A percentile compares a stretch with the other conserved stretches of the same genome.
phyloP scores from a whole-genome alignment of 2,113 vertebrate genomes.

The Mohoua ochrocephala region DNA sequence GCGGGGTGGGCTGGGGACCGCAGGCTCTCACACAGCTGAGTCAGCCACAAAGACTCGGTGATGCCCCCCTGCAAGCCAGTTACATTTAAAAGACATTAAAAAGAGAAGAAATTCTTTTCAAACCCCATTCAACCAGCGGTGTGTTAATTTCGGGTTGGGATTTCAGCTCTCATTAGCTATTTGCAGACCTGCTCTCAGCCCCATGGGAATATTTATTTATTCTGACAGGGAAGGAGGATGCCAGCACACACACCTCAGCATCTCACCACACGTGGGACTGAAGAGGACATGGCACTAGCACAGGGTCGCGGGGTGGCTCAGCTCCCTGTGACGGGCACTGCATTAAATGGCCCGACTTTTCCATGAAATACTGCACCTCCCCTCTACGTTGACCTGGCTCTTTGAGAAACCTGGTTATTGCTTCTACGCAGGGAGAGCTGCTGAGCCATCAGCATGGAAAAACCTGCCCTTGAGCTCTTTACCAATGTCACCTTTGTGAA shows the following conservation, averaged over 20 bases:
- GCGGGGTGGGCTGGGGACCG: accelerated
- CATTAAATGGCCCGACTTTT: background rate
- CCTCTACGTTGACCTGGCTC: background rate
- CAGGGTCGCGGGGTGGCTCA: background rate
- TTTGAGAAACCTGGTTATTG: background rate
- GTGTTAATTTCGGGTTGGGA: background rate
- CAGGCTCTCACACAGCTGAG: background rate
- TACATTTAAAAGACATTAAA: background rate
- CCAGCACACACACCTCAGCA: background rate
- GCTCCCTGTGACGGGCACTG: background rate
- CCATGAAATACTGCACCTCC: background rate
- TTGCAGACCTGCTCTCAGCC: background rate
- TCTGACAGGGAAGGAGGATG: background rate
- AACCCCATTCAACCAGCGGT: background rate
- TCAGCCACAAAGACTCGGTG: background rate
- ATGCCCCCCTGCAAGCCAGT: background rate
- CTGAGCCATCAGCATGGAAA: background rate
- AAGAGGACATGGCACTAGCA: background rate
- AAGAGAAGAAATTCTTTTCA: background rate
- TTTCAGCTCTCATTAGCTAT: constrained; percentile 2
- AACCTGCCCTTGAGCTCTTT: background rate
- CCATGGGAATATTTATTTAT: background rate
- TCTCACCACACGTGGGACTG: accelerated
- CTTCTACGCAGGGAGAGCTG: background rate
- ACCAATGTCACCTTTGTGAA: background rate